Conservation (phyloP, 2,797 vertebrate species). For the Catostomus latipinnis region DNA sequence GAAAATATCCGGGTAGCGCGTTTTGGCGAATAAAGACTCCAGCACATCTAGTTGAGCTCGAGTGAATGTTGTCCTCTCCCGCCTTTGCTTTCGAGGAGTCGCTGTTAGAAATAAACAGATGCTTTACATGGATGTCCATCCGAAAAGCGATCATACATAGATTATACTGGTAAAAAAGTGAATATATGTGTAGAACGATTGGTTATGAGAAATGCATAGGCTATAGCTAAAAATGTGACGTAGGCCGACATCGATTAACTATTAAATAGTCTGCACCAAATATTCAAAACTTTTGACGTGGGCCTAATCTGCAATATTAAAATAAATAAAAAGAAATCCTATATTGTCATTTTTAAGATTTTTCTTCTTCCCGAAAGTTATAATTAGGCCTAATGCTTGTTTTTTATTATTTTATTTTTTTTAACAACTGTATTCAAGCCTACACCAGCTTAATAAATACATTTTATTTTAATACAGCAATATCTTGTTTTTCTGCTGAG, state of each 20-base stretch:
- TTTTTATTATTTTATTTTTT: not conserved
- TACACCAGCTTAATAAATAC: not conserved
- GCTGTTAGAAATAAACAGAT: slow-evolving; percentile 73
- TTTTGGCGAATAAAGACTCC: slow-evolving; percentile 96
- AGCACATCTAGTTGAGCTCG: slow-evolving; percentile 94
- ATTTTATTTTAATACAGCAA: not conserved
- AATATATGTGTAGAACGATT: no score
- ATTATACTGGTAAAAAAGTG: not conserved
- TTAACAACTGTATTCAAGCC: no score
- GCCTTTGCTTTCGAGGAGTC: slow-evolving; percentile 94
- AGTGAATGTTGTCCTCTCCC: slow-evolving; percentile 96
- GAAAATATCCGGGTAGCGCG: slow-evolving; percentile 98
- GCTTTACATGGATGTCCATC: not conserved
- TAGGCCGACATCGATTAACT: no score
- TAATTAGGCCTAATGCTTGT: not conserved
- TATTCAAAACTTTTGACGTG: no score
- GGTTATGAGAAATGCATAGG: not conserved
- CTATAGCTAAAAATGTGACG: no score
- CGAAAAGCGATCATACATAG: not conserved
- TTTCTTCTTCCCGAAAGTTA: not conserved
- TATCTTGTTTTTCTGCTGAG: not conserved
- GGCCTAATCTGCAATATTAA: no score
- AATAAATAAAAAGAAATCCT: no score
- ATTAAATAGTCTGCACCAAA: no score
- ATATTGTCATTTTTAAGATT: not conserved